Base-by-base conservation (phyloP, 2,888 invertebrate genomes). In the Apotomis betuletana region DNA sequence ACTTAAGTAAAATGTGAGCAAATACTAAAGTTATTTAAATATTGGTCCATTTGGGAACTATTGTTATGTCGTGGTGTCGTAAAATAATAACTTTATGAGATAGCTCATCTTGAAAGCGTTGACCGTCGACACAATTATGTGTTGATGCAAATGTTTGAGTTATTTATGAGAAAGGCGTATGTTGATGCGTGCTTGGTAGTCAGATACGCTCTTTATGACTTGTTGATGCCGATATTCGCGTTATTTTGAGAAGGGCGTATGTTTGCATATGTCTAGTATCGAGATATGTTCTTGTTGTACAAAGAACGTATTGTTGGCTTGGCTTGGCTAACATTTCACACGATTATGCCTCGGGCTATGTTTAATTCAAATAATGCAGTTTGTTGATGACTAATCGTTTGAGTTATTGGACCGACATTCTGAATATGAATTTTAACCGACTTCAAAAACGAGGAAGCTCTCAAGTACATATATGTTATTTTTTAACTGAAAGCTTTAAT, bases 21-120 rank as follows among this genome's bases (percentile, higher is more conserved):
- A 73, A 73, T 69, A 61, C 57, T 59, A 70, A 27, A 27, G 51
- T 54, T 70, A 67, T 70, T 64, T 57, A 46, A 61, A 67, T 67
- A 70, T 70, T 55, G 67, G 59, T 62, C 61, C 6, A 57, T 69
- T 69, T 51, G 27, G 49, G 62, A 63, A 58, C 63, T 63, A 63
- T 69, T 57, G 57, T 69, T 49, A 6, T 55, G 10, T 5, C 8
- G 38, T 46, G 12, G 38, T 69, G 63, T 69, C 63, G 51, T 52
- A 52, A 55, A 44, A 62, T 57, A 36, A 63, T 58, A 52, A 59
- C 58, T 55, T 4, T 54, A 41, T 63, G 12, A 57, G 57, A 52
- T 13, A n/a, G 49, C 9, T 60, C 27, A 44, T 64, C 51, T 58
- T 59, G 10, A 65, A 54, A 46, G 54, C 54, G 36, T 49, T 70